phyloP scores from a whole-genome alignment of 2,113 vertebrate genomes.

The Tetrax tetrax region DNA sequence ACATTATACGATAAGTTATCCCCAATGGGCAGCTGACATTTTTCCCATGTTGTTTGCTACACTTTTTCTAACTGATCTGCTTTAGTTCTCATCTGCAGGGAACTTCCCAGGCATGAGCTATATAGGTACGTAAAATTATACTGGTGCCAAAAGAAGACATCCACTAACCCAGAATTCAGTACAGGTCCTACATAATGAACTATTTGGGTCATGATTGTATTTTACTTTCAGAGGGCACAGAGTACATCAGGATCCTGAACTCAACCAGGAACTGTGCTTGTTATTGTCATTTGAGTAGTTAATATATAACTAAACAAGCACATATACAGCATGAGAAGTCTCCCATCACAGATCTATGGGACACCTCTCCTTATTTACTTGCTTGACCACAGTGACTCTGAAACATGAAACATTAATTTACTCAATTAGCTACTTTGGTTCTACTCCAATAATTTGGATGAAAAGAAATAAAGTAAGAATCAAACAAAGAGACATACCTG shows the following conservation, averaged over 20 bases:
- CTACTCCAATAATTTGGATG: background rate
- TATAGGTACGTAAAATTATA: background rate
- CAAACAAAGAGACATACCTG: slow-evolving; percentile 73
- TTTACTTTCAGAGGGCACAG: background rate
- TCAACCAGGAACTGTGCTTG: background rate
- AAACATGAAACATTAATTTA: background rate
- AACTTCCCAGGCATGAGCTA: background rate
- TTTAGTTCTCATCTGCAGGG: background rate
- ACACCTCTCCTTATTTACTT: background rate
- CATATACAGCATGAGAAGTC: background rate
- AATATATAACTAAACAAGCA: background rate
- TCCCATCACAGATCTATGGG: background rate
- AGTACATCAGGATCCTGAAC: background rate
- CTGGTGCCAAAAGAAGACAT: background rate
- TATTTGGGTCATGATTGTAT: background rate
- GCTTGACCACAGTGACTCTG: background rate
- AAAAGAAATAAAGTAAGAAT: slow-evolving; percentile 7
- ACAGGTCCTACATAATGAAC: background rate
- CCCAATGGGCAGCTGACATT: background rate
- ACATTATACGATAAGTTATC: background rate
- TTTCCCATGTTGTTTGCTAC: background rate
- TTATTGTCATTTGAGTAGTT: background rate
- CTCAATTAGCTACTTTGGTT: background rate
- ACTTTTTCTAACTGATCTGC: background rate
- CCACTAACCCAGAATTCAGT: background rate